Percentiles rank a stretch among this genome's conserved stretches.
Evolutionary conservation across 2,888 invertebrate species (phyloP).

Genomic region (Drosophila merina): DNA sequence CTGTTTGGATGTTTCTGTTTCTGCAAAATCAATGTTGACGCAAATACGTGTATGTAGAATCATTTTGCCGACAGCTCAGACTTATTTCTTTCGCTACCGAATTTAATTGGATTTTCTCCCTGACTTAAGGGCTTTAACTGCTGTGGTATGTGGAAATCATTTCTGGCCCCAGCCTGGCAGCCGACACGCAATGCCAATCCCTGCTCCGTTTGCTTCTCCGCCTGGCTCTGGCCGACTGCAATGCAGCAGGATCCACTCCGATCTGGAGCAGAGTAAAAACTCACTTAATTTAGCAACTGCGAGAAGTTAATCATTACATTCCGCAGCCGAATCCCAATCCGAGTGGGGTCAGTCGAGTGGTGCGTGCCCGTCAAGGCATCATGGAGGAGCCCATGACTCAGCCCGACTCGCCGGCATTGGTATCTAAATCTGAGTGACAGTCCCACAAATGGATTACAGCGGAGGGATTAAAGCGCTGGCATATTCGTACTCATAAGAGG

Average conservation of each 20-base stretch:
- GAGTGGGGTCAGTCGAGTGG: conserved; percentile 43
- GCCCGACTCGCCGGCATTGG: conserved; percentile 17
- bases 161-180: conserved; percentile 57
- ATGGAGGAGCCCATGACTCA: conserved; percentile 29
- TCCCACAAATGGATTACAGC: conserved; percentile 27
- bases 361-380: conserved; percentile 16
- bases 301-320: conserved; percentile 79
- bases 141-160: conserved; percentile 80
- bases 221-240: conserved; percentile 7
- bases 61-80: conserved; percentile 81
- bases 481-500: background rate
- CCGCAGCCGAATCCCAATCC: conserved; percentile 42
- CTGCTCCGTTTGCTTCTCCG: background rate
- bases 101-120: conserved; percentile 81
- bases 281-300: conserved; percentile 78
- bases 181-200: conserved; percentile 67
- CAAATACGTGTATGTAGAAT: conserved; percentile 81
- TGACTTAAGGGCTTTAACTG: conserved; percentile 81
- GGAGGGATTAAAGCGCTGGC: conserved; percentile 15
- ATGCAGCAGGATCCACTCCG: conserved; percentile 13
- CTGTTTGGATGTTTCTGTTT: conserved; percentile 54
- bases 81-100: conserved; percentile 81
- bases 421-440: conserved; percentile 34
- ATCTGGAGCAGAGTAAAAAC: conserved; percentile 65
- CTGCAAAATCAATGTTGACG: conserved; percentile 80